Evolutionary conservation across 2,888 invertebrate genomes (phyloP), one percentile per base, ranked within the genome.

Genomic region (Pollenia griseotomentosa): DNA sequence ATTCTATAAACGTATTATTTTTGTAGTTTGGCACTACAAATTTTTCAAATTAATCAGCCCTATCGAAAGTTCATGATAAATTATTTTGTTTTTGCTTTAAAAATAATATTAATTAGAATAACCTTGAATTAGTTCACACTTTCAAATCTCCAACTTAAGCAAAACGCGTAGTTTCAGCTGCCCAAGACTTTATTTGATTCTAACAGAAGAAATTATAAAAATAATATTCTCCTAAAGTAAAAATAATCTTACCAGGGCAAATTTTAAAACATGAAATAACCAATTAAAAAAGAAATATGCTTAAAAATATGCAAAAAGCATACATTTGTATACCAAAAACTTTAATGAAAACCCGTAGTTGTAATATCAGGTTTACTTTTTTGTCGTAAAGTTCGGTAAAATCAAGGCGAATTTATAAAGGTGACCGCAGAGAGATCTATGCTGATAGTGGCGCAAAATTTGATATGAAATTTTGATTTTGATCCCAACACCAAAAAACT

Each of bases 31-130:
- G 57, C 66, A 59, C 16, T 59, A 59, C 66, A 48, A 59, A 12
- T 59, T 40, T 40, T 57, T 44, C 10, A 40, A 40, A 78, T 68
- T 78, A 57, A 78, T 71, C 19, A 55, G 63, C 11, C 16, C 23
- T 48, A 44, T 61, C 42, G n/a, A 65, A 57, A 61, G 14, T 14
- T 70, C 3, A 61, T 44, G 42, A 46, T 61, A 57, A 77, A 77
- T 71, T 70, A 65, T 83, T 57, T 55, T 12, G 2, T 42, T 33
- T n/a, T 71, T 53, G 68, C 23, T 61, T 61, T 51, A 75, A 74
- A 78, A 78, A 53, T 6, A n/a, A 81, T 57, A 73, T 73, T 46
- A 79, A 74, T 48, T 70, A 51, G 33, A 33, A 63, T 68, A 68
- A 68, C 6, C 14, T 12, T 44, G 11, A 53, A 48, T 48, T 63